Base-by-base conservation (phyloP, 2,113 vertebrate genomes). In the Beaufortia kweichowensis region DNA sequence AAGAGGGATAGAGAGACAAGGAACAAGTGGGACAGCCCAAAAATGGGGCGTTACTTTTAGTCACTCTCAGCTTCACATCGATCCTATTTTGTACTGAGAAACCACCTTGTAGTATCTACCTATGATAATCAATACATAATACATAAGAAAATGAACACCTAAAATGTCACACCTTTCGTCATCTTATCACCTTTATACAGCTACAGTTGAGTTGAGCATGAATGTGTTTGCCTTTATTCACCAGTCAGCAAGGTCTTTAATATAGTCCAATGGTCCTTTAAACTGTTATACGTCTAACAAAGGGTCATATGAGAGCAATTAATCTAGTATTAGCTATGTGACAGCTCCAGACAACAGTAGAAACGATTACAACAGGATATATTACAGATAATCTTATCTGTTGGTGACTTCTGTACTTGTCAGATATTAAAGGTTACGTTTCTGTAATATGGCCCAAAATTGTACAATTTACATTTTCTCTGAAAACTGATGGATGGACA, bases 31-130 rank as follows among this genome's bases (percentile, higher is more conserved):
- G 53, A 59, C 68, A 57, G 53, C 33, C 68, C 68, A 29, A 59
- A 59, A 48, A 71, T 6, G 14, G 65, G 68, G 53, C 33, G 68
- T 71, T 41, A 41, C 68, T 39, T 61, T 14, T 6, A 70, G 29
- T n/a, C 50, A 23, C 29, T 70, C 29, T 84, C 84, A 72, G 82
- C 86, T 88, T 88, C 86, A 81, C 80, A 41, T 4, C 72, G 55
- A 73, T 77, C 61, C 77, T 64, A 70, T 59, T 53, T 76, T 41
- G 33, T 53, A 26, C 21, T 72, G 48, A 50, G 61, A 11, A 64
- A 8, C 33, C 43, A 3, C 43, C 12, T 46, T 15, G 31, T 43
- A 1, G 1, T 31, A 28, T 29, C 41, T 48, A 66, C 15, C 24
- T n/a, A n/a, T 6, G 26, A n/a, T 6, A 17, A 68, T 21, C 26